A percentile compares a stretch with the other conserved stretches of the same genome.
Conservation (phyloP, 2,888 invertebrate species). For the Pegoplata infirma region DNA sequence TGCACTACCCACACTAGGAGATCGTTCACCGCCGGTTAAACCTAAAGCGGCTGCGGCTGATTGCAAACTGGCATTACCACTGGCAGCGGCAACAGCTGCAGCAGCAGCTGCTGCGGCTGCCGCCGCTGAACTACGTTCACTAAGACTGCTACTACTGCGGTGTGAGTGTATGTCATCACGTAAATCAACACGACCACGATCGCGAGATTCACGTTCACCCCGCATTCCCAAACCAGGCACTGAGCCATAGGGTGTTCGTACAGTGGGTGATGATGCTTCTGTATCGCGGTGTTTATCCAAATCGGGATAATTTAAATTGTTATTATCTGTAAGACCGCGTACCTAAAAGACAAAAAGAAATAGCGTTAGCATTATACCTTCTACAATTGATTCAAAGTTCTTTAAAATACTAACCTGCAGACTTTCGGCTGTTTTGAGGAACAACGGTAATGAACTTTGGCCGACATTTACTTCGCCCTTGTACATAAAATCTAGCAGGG, state of each 20-base stretch:
- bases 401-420: constrained; percentile 87
- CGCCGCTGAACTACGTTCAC: constrained; percentile 74
- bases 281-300: constrained; percentile 78
- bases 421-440: constrained; percentile 94
- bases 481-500: constrained; percentile 95
- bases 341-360: constrained; percentile 73
- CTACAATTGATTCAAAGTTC: too few species aligned
- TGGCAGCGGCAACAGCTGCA: constrained; percentile 70
- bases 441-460: constrained; percentile 92
- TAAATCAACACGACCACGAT: constrained; percentile 71
- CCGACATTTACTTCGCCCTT: constrained; percentile 94
- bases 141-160: constrained; percentile 76
- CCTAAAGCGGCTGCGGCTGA: constrained; percentile 73
- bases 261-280: constrained; percentile 76
- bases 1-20: constrained; percentile 76
- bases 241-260: constrained; percentile 64
- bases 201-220: constrained; percentile 74
- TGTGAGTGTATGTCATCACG: constrained; percentile 74
- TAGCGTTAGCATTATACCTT: too few species aligned
- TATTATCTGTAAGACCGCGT: constrained; percentile 92
- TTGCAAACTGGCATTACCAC: constrained; percentile 71
- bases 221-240: constrained; percentile 70
- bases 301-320: constrained; percentile 80
- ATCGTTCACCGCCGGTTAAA: constrained; percentile 73
- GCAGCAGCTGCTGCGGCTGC: constrained; percentile 72